Conservation (phyloP, 2,113 vertebrate genomes). For the Myrmophylax atrothorax region DNA sequence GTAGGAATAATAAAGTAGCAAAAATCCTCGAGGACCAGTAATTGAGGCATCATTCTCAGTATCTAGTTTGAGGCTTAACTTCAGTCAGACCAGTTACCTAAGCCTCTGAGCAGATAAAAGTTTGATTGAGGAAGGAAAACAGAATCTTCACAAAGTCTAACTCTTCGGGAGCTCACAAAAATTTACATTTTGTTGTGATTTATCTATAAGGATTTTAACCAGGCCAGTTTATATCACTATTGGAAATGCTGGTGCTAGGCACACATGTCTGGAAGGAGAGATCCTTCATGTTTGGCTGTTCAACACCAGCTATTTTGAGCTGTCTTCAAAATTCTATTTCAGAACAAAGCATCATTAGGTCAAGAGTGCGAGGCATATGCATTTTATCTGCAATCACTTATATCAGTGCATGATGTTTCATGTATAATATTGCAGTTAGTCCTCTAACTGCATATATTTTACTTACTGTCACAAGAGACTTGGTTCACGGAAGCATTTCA, state of each 20-base stretch:
- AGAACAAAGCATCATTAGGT: background rate
- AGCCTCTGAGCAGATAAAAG: background rate
- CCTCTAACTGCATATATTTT: background rate
- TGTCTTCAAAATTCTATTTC: background rate
- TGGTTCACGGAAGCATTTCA: background rate
- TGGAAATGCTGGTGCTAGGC: background rate
- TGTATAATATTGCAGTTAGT: background rate
- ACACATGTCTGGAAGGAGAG: accelerated
- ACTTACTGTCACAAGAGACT: background rate
- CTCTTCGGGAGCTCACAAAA: background rate
- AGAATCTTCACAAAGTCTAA: background rate
- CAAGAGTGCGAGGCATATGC: background rate
- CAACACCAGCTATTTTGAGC: background rate
- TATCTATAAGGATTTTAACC: background rate
- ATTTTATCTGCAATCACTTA: background rate
- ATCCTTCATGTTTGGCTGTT: background rate
- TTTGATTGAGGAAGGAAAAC: background rate
- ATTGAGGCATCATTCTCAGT: background rate
- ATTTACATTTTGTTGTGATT: background rate
- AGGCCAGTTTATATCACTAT: background rate
- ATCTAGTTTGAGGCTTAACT: background rate
- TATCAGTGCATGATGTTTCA: background rate
- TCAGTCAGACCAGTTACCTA: background rate
- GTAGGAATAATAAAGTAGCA: background rate
- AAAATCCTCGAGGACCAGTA: accelerated